A percentile compares a stretch with the other conserved stretches of the same genome.
phyloP scores from a whole-genome alignment of 2,888 invertebrate genomes.

The Caenorhabditis sulstoni region DNA sequence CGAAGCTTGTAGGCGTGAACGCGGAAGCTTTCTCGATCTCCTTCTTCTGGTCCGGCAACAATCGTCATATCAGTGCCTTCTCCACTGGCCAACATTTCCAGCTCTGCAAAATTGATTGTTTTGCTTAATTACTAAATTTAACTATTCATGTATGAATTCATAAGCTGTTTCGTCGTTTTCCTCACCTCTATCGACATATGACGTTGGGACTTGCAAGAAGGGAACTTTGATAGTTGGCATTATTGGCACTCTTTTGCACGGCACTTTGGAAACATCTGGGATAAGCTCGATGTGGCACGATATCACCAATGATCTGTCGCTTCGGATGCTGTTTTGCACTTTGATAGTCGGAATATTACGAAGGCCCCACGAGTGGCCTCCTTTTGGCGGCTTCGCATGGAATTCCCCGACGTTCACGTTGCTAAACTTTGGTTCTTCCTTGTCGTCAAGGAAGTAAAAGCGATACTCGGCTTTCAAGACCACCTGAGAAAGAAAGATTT shows the following conservation, averaged over 20 bases:
- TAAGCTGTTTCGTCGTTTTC: too few species aligned
- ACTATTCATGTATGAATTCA: too few species aligned
- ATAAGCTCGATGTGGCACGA: slow-evolving; percentile 80
- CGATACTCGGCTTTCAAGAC: slow-evolving; percentile 80
- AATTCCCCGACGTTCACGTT: slow-evolving; percentile 81
- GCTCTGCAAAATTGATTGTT: slow-evolving; percentile 54
- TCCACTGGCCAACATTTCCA: slow-evolving; percentile 68
- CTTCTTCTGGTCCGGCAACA: slow-evolving; percentile 55
- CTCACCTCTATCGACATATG: slow-evolving; percentile 53
- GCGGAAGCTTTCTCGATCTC: slow-evolving; percentile 63
- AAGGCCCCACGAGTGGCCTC: slow-evolving; percentile 81
- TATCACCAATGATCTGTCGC: slow-evolving; percentile 79
- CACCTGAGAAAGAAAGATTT: slow-evolving; percentile 64
- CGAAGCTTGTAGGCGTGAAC: slow-evolving; percentile 79
- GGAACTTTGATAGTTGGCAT: slow-evolving; percentile 34
- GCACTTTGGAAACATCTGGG: slow-evolving; percentile 73
- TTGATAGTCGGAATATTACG: slow-evolving; percentile 80
- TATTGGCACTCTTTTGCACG: slow-evolving; percentile 63
- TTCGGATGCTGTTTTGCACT: slow-evolving; percentile 74
- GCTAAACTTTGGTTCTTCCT: slow-evolving; percentile 75
- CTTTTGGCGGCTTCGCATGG: slow-evolving; percentile 80
- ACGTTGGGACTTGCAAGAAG: slow-evolving; percentile 29
- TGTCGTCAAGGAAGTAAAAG: slow-evolving; percentile 80
- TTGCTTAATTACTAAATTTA: slow-evolving; percentile 27
- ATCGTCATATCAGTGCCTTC: slow-evolving; percentile 77